Base-by-base conservation (phyloP, 2,797 vertebrate genomes). In the Lemur catta region DNA sequence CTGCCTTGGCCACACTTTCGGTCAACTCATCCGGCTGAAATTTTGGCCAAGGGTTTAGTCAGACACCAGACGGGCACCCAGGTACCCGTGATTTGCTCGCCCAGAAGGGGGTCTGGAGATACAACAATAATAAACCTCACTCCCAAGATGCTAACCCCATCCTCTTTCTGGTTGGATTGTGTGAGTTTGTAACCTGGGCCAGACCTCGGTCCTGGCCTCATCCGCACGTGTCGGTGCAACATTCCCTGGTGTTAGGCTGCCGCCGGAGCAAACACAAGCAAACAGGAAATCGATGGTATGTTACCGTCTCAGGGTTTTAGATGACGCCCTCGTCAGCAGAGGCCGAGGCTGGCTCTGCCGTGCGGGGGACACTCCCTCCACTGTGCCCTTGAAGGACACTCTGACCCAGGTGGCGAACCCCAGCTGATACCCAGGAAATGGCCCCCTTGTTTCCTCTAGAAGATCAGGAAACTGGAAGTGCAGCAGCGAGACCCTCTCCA, bases 401-500 rank as follows among this genome's bases (percentile, higher is more conserved):
- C 65, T 2, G 14, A 5, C 20, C 17, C 0, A 18, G 1, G 30
- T 1, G 14, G 69, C 5, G 2, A 33, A 18, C 43, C 1, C 26
- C 67, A 41, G 20, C 52, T 61, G 2, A 55, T 15, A 35, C n/a
- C 52, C 59, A 41, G 86, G 72, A 84, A 87, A 20, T 11, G 14
- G 2, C 43, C 67, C 59, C 41, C 7, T 22, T 22, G 9, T 43
- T 5, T 17, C 14, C 41, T 33, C 82, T n/a, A 81, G 80, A 69
- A 84, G 72, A 78, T 6, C 24, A 91, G 67, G 94, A 97, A 97
- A 92, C 94, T 89, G 94, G 97, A 97, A 97, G 96, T 92, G 95
- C 96, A 93, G 95, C 96, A 93, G 95, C 95, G 82, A 96, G 88
- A 98, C 96, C 97, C 98, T 98, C 96, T 98, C 97, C 91, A 98